Conservation (phyloP, 1,140 invertebrate species). For the Dolichoris vasculosae region DNA sequence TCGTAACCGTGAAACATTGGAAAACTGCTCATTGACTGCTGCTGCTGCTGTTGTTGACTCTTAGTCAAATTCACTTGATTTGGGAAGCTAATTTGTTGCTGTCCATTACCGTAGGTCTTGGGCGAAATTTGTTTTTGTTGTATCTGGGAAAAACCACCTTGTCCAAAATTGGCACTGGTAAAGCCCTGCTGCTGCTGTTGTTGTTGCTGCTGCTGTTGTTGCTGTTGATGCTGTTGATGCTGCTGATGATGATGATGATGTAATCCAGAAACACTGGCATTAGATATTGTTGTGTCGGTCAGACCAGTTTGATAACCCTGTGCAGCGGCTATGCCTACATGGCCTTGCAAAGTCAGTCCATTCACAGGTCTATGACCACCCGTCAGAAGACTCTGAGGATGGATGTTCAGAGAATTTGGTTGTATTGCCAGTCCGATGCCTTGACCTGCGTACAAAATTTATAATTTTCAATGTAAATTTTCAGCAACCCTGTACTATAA, state of each 20-base stretch:
- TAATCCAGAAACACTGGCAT: slow-evolving; percentile 11
- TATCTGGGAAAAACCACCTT: slow-evolving; percentile 56
- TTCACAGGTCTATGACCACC: slow-evolving; percentile 23
- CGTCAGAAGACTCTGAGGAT: slow-evolving; percentile 25
- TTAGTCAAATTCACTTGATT: slow-evolving; percentile 54
- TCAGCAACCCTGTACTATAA: background rate
- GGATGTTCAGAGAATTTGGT: slow-evolving; percentile 23
- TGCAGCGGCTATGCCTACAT: background rate
- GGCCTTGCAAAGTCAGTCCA: slow-evolving; percentile 40
- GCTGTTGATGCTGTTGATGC: too few species aligned
- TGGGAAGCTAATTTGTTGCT: slow-evolving; percentile 56
- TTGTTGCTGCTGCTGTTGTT: background rate
- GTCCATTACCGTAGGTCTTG: slow-evolving; percentile 53
- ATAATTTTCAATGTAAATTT: background rate
- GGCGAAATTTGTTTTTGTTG: slow-evolving; percentile 58
- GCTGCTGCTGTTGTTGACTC: slow-evolving; percentile 52
- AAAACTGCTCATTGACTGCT: slow-evolving; percentile 56
- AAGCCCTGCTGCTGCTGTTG: slow-evolving; percentile 50
- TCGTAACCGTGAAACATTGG: slow-evolving; percentile 63
- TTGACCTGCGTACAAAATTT: slow-evolving; percentile 4
- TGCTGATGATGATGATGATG: slow-evolving; percentile 15
- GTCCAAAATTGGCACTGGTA: slow-evolving; percentile 55
- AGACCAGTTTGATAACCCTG: slow-evolving; percentile 21
- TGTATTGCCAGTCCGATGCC: slow-evolving; percentile 33
- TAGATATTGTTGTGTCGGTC: slow-evolving; percentile 20